These are phyloP conservation scores for Ochotona curzoniae DNA, from an alignment of 2,113 vertebrate species.

Conservation along the genomic window DNA sequence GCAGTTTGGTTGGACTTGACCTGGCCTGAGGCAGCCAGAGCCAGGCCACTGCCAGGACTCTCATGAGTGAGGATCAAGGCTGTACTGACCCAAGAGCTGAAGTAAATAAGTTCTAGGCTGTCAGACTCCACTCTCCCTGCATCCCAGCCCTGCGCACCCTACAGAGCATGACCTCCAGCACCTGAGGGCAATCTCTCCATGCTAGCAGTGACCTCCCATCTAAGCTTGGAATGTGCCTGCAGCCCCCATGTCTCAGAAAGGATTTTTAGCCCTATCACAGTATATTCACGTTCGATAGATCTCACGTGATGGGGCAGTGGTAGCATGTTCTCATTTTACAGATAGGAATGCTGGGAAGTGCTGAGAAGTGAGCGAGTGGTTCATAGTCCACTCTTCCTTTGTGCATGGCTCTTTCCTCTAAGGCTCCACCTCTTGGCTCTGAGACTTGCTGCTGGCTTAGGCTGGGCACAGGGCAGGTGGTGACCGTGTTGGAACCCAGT, in stretches of 20 bases:
- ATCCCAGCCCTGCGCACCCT: neutral
- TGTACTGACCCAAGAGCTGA: neutral
- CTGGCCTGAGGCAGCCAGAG: neutral
- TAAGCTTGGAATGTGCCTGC: no score
- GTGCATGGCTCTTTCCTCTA: neutral
- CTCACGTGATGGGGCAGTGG: neutral
- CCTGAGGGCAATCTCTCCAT: neutral
- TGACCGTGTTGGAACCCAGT: neutral
- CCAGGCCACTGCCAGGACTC: no score
- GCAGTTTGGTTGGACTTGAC: neutral
- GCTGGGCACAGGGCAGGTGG: neutral
- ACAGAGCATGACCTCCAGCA: rapidly evolving
- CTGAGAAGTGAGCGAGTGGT: neutral
- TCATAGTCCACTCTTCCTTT: neutral
- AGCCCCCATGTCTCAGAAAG: neutral
- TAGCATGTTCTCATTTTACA: neutral
- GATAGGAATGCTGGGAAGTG: neutral
- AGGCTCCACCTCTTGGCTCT: neutral
- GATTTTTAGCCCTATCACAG: neutral
- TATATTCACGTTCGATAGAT: neutral
- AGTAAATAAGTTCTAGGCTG: neutral
- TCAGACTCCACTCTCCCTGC: rapidly evolving
- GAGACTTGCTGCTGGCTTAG: neutral
- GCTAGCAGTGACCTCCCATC: neutral
- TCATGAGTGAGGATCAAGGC: no score